Percentiles rank a stretch among this genome's conserved stretches.
Evolutionary conservation across 1,140 invertebrate genomes (phyloP).

Genomic region (Araneus ventricosus): DNA sequence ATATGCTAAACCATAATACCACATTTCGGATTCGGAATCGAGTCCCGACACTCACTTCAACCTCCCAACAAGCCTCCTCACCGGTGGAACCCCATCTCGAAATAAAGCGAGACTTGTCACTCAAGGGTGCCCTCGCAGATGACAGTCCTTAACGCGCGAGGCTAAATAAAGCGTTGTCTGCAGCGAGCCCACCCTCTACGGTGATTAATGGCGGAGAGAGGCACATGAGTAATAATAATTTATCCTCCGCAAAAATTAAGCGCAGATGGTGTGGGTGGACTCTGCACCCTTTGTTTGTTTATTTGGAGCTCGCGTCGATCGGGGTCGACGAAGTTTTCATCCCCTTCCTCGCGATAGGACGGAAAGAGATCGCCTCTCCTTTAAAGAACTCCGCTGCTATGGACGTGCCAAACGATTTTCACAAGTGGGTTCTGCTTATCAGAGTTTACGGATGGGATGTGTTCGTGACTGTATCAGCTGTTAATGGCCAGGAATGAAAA

Average conservation of each 20-base stretch:
- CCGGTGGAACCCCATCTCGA: not conserved
- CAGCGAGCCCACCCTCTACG: not conserved
- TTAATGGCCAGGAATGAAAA: not conserved
- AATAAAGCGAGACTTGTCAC: not conserved
- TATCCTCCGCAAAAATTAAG: constrained; percentile 1
- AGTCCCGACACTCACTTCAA: not conserved
- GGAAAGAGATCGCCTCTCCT: not conserved
- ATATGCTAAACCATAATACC: too few relatives aligned
- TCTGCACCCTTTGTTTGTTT: constrained; percentile 29
- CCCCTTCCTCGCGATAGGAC: not conserved
- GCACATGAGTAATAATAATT: not conserved
- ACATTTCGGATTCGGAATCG: too few relatives aligned
- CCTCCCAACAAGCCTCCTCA: not conserved
- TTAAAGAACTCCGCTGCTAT: not conserved
- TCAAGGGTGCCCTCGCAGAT: not conserved
- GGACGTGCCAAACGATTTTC: not conserved
- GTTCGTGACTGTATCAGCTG: not conserved
- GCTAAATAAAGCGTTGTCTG: not conserved
- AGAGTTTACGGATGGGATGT: not conserved
- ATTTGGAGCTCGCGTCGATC: not conserved
- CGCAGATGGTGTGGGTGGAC: not conserved
- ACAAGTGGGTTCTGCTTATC: not conserved
- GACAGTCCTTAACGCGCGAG: not conserved
- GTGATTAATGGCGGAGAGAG: not conserved
- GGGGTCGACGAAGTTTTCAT: not conserved